A percentile compares a stretch with the other conserved stretches of the same genome.
Evolutionary conservation across 2,113 vertebrate species (phyloP).

Genomic region (Lasiurus borealis): DNA sequence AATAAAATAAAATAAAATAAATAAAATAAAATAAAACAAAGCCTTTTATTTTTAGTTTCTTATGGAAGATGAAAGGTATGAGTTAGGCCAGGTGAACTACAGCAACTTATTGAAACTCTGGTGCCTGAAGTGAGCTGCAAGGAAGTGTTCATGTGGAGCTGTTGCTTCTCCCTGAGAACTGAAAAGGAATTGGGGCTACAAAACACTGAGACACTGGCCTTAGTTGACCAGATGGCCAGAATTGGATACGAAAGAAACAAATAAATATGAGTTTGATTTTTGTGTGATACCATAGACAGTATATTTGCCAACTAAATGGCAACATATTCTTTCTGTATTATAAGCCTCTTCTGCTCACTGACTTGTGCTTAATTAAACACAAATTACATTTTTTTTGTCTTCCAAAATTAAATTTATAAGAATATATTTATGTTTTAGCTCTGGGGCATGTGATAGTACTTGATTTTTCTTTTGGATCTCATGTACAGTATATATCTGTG

Average conservation of each 20-base stretch:
- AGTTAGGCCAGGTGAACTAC: not conserved
- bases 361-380: conserved; percentile 44
- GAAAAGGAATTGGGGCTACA: not conserved
- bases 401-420: conserved; percentile 53
- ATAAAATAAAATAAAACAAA: not conserved
- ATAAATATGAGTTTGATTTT: not conserved
- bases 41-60: not conserved
- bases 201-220: not conserved
- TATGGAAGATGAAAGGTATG: not conserved
- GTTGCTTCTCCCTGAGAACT: not conserved
- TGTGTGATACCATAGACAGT: not conserved
- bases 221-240: not conserved
- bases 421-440: not conserved
- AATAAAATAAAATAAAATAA: conserved; percentile 26
- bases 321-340: not conserved
- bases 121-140: not conserved
- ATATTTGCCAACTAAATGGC: not conserved
- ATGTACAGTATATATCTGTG: not conserved
- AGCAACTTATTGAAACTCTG: not conserved
- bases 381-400: conserved; percentile 3
- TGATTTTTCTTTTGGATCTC: conserved; percentile 44
- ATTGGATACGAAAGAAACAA: not conserved
- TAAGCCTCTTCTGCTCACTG: not conserved
- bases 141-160: not conserved
- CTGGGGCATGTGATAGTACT: not conserved